Evolutionary conservation across 2,888 invertebrate genomes (phyloP).

Genomic region (Athalia rosae): DNA sequence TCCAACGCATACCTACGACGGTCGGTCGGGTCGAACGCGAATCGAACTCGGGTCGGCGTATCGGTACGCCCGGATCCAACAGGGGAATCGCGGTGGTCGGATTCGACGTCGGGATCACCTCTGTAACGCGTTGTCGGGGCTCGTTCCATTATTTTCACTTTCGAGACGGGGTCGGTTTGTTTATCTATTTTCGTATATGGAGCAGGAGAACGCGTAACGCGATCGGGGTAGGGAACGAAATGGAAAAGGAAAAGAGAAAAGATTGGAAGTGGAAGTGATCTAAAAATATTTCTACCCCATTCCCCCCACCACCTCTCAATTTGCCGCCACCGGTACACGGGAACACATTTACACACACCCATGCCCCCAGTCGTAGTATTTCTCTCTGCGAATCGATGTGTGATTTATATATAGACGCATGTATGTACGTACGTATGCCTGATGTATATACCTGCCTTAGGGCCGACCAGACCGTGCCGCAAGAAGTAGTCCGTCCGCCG

Average conservation of each 20-base stretch:
- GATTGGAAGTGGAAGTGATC: slow-evolving; percentile 12
- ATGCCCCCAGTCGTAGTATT: neutral
- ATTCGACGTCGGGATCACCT: too few species aligned
- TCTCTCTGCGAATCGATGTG: neutral
- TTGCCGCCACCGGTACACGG: neutral
- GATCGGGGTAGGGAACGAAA: neutral
- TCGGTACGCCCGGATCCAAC: too few species aligned
- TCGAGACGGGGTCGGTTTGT: too few species aligned
- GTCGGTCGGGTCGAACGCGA: too few species aligned
- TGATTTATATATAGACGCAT: neutral
- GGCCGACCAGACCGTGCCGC: slow-evolving; percentile 73
- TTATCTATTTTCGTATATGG: too few species aligned
- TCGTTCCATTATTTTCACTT: neutral
- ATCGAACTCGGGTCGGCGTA: too few species aligned
- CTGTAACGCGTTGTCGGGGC: neutral
- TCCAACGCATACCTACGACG: too few species aligned
- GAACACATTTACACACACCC: neutral
- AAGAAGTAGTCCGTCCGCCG: slow-evolving; percentile 74
- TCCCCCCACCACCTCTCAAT: too few species aligned
- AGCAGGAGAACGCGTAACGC: too few species aligned
- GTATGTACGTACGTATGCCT: slow-evolving; percentile 2
- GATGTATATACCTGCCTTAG: slow-evolving; percentile 54
- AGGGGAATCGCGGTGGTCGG: too few species aligned
- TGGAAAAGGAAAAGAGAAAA: neutral
- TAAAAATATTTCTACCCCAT: neutral